Percentiles rank a stretch among this genome's conserved stretches.
Evolutionary conservation across 1,140 invertebrate species (phyloP).

Genomic region (Diabrotica virgifera): DNA sequence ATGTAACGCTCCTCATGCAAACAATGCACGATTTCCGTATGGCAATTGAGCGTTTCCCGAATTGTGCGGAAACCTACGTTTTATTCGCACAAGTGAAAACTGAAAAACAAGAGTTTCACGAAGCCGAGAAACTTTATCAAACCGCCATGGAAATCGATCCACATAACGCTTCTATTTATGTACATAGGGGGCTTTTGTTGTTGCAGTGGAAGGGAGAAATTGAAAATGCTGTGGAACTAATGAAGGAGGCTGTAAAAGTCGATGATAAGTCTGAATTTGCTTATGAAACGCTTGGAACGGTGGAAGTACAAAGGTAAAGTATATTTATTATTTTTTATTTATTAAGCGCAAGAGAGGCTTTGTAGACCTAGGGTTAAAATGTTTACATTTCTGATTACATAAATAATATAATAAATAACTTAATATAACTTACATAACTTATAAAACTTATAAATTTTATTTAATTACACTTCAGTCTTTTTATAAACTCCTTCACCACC

Average conservation of each 20-base stretch:
- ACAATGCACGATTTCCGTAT: slow-evolving; percentile 71
- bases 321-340: not conserved
- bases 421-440: too few species aligned
- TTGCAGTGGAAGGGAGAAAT: slow-evolving; percentile 81
- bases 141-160: slow-evolving; percentile 81
- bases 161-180: slow-evolving; percentile 79
- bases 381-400: too few species aligned
- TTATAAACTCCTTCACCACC: too few species aligned
- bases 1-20: slow-evolving; percentile 56
- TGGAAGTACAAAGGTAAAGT: slow-evolving; percentile 86
- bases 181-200: slow-evolving; percentile 81
- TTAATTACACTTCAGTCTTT: too few species aligned
- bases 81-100: slow-evolving; percentile 73
- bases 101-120: slow-evolving; percentile 76
- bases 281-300: slow-evolving; percentile 90
- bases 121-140: slow-evolving; percentile 78
- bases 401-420: too few species aligned
- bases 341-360: too few species aligned
- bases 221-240: slow-evolving; percentile 72
- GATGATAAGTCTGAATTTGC: slow-evolving; percentile 93
- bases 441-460: too few species aligned
- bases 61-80: slow-evolving; percentile 80
- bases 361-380: too few species aligned
- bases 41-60: slow-evolving; percentile 75
- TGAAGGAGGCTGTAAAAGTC: slow-evolving; percentile 79